A percentile compares a stretch with the other conserved stretches of the same genome.
These are phyloP conservation scores for Bemisia tabaci DNA, from an alignment of 1,140 invertebrate genomes.

Conservation along the genomic window DNA sequence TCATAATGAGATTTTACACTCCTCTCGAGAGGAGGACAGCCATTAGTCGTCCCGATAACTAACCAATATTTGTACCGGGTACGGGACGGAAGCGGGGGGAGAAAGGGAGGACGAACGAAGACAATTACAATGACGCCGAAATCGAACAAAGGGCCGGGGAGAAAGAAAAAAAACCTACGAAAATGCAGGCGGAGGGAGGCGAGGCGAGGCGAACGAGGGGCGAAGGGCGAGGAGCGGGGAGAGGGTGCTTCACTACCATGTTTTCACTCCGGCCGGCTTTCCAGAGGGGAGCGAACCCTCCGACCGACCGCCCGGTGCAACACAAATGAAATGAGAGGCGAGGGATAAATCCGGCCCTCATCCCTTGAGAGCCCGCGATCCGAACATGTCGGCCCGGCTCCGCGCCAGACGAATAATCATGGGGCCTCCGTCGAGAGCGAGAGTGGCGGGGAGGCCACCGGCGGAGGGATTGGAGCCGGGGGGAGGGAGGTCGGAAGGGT, in stretches of 20 bases:
- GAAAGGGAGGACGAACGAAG: neutral
- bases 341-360: neutral
- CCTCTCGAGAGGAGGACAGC: no score
- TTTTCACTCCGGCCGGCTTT: neutral
- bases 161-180: neutral
- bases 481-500: neutral
- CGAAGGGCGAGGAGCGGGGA: neutral
- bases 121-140: no score
- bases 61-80: no score
- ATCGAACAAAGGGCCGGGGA: no score
- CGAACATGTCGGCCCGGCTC: neutral
- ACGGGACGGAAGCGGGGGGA: neutral
- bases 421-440: neutral
- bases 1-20: no score
- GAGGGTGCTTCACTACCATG: neutral
- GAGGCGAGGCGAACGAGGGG: neutral
- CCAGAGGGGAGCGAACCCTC: neutral
- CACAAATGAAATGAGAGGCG: neutral
- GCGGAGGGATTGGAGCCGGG: neutral
- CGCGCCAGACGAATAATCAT: neutral
- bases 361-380: neutral
- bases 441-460: neutral
- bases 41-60: no score
- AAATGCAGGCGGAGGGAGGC: neutral
- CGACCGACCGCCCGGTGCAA: neutral